These are phyloP conservation scores for Cephus rjabovi DNA, from an alignment of 2,888 invertebrate genomes.

Conservation along the genomic window DNA sequence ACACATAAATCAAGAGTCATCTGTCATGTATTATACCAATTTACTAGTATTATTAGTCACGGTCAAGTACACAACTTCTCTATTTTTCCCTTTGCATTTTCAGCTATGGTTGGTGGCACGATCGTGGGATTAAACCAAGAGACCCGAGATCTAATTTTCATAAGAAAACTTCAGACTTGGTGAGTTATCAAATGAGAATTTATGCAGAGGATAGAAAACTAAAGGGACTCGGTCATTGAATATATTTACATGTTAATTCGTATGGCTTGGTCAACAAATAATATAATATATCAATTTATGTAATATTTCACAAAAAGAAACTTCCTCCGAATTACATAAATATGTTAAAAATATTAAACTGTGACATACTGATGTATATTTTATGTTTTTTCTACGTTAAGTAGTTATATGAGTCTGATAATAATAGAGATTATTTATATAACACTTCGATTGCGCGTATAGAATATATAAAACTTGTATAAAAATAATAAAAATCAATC, in stretches of 20 bases:
- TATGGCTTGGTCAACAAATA: neutral
- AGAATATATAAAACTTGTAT: neutral
- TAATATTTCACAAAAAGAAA: neutral
- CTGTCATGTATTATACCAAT: neutral
- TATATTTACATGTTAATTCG: neutral
- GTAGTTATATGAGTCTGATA: neutral
- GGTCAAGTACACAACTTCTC: conserved; percentile 3
- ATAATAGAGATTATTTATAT: neutral
- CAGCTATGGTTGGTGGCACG: conserved; percentile 61
- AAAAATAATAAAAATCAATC: neutral
- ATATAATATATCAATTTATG: neutral
- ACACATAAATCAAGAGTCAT: neutral
- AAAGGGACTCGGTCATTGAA: conserved; percentile 35
- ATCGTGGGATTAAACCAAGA: conserved; percentile 43
- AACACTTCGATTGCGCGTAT: neutral
- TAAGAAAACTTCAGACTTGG: conserved; percentile 52
- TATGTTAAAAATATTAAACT: neutral
- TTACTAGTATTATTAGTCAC: conserved; percentile 2
- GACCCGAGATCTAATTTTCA: conserved; percentile 48
- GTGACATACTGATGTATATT: neutral
- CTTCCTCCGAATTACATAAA: neutral
- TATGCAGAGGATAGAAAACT: conserved; percentile 50
- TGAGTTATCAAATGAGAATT: conserved; percentile 48
- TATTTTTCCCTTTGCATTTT: conserved; percentile 10
- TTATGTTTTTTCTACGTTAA: neutral